Evolutionary conservation across 2,888 invertebrate species (phyloP).

Genomic region (Celastrina argiolus): DNA sequence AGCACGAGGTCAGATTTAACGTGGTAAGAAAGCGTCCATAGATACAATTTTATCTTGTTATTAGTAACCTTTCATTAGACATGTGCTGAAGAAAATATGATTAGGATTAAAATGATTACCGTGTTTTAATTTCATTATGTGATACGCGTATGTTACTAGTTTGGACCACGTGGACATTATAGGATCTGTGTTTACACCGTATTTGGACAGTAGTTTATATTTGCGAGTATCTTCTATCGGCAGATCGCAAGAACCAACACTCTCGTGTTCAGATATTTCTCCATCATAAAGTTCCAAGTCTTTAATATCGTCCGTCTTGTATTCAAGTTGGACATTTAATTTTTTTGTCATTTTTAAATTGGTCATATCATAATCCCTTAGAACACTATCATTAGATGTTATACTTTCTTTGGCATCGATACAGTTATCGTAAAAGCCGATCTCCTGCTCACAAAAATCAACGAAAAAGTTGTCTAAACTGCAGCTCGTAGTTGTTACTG

Average conservation of each 20-base stretch:
- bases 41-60: too few species aligned
- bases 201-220: not conserved
- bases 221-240: not conserved
- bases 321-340: slow-evolving; percentile 49
- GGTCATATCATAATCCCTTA: slow-evolving; percentile 39
- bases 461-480: slow-evolving; percentile 55
- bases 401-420: slow-evolving; percentile 32
- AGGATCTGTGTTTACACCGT: not conserved
- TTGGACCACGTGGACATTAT: slow-evolving; percentile 47
- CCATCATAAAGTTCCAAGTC: slow-evolving; percentile 46
- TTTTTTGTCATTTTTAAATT: slow-evolving; percentile 46
- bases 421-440: slow-evolving; percentile 35
- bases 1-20: too few species aligned
- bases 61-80: too few species aligned
- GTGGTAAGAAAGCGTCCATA: too few species aligned
- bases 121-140: slow-evolving; percentile 56
- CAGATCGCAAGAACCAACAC: slow-evolving; percentile 30
- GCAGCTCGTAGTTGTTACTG: slow-evolving; percentile 38
- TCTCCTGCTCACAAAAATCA: slow-evolving; percentile 49
- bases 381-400: slow-evolving; percentile 27
- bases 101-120: slow-evolving; percentile 41
- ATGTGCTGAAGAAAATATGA: too few species aligned
- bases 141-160: slow-evolving; percentile 63
- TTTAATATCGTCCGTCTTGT: slow-evolving; percentile 50
- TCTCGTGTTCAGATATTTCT: slow-evolving; percentile 38